Evolutionary conservation across 2,797 vertebrate species (phyloP).

Genomic region (Chromis chromis): DNA sequence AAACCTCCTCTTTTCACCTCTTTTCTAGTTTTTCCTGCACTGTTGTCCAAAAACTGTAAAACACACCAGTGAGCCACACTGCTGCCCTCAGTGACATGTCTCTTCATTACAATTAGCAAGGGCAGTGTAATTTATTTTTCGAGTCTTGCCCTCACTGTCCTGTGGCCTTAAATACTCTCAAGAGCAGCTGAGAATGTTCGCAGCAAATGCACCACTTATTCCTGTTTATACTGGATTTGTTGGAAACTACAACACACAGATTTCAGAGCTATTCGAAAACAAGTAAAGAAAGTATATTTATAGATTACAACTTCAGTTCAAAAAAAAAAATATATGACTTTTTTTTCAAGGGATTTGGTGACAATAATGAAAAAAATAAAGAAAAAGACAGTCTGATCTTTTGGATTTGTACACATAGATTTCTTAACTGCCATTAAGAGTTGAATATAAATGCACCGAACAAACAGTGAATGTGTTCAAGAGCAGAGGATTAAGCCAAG

Average conservation of each 20-base stretch:
- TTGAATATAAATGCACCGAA: conserved; percentile 10
- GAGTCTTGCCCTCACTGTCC: too few species aligned
- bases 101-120: background rate
- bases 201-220: background rate
- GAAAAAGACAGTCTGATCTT: background rate
- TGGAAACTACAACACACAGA: background rate
- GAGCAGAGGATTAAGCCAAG: conserved; percentile 23
- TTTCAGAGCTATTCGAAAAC: background rate
- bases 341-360: background rate
- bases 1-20: too few species aligned
- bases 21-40: too few species aligned
- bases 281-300: background rate
- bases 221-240: background rate
- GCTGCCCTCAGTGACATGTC: background rate
- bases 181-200: background rate
- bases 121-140: background rate
- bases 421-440: conserved; percentile 11
- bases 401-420: background rate
- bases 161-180: background rate
- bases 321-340: too few species aligned
- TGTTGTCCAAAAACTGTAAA: too few species aligned
- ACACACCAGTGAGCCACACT: background rate
- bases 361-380: background rate
- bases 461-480: conserved; percentile 6
- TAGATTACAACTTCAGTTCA: background rate